phyloP scores from a whole-genome alignment of 2,797 vertebrate genomes.

The Megalops cyprinoides region DNA sequence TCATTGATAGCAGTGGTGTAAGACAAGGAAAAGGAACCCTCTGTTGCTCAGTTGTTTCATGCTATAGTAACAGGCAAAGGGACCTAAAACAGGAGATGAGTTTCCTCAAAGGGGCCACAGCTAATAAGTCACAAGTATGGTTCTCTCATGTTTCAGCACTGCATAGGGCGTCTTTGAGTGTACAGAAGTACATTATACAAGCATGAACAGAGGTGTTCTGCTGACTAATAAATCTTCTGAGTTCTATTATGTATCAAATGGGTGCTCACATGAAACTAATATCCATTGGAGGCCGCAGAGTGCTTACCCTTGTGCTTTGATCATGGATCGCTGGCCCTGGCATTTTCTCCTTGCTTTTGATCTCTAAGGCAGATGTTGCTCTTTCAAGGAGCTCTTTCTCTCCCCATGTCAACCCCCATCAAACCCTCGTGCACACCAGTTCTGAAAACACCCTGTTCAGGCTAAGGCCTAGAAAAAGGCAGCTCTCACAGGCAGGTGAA shows the following conservation, averaged over 20 bases:
- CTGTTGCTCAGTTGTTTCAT: too few relatives aligned
- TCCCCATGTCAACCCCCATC: constrained; percentile 43
- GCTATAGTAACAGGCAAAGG: too few relatives aligned
- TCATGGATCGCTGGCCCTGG: constrained; percentile 24
- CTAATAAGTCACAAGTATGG: neutral
- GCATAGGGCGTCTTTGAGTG: neutral
- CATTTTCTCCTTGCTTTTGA: constrained; percentile 49
- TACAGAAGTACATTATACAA: neutral
- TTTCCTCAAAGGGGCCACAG: neutral
- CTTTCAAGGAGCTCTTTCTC: constrained; percentile 37
- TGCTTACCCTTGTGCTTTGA: neutral
- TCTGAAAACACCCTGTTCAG: too few relatives aligned
- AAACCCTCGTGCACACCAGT: constrained; percentile 27
- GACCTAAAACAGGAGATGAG: neutral
- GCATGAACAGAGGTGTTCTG: constrained; percentile 12
- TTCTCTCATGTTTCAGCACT: constrained; percentile 20
- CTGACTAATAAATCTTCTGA: constrained; percentile 34
- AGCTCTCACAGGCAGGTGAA: neutral
- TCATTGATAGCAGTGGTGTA: neutral
- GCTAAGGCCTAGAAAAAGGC: neutral
- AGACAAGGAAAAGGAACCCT: neutral
- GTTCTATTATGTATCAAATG: neutral
- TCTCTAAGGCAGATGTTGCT: constrained; percentile 42
- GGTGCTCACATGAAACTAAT: constrained; percentile 2
- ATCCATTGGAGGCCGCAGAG: neutral